Conservation (phyloP, 2,113 vertebrate genomes). For the Corythaixoides concolor region DNA sequence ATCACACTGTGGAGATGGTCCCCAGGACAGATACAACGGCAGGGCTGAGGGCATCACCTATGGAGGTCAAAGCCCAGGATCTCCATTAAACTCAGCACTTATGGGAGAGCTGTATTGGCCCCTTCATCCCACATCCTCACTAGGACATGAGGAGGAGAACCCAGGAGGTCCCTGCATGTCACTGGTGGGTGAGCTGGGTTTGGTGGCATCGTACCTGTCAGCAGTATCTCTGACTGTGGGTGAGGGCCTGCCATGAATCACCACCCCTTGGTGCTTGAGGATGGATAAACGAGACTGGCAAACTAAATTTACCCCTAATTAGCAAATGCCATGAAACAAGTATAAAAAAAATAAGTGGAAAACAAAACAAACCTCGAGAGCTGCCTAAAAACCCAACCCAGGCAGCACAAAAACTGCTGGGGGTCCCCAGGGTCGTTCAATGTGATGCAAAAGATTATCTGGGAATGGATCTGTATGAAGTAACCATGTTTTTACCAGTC, state of each 20-base stretch:
- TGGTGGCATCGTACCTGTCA: accelerated
- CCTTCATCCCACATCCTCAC: not conserved
- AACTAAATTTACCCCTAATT: not conserved
- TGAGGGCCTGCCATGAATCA: not conserved
- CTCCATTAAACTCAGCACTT: not conserved
- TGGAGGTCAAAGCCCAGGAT: not conserved
- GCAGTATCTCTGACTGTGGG: not conserved
- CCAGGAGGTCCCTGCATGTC: accelerated
- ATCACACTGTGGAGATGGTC: not conserved
- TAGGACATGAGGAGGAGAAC: not conserved
- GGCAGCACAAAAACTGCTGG: not conserved
- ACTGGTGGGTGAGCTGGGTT: not conserved
- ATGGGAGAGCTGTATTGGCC: accelerated
- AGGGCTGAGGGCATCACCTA: accelerated
- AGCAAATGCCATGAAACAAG: not conserved
- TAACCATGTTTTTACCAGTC: not conserved
- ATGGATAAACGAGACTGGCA: accelerated
- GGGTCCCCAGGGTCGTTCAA: not conserved
- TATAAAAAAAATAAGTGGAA: not conserved
- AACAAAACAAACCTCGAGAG: not conserved
- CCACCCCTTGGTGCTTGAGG: not conserved
- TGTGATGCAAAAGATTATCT: not conserved
- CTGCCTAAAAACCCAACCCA: not conserved
- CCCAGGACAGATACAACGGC: not conserved
- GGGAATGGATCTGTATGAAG: not conserved